Percentiles rank a stretch among this genome's conserved stretches.
Conservation (phyloP, 2,888 invertebrate species). For the Trichopoda pennipes region DNA sequence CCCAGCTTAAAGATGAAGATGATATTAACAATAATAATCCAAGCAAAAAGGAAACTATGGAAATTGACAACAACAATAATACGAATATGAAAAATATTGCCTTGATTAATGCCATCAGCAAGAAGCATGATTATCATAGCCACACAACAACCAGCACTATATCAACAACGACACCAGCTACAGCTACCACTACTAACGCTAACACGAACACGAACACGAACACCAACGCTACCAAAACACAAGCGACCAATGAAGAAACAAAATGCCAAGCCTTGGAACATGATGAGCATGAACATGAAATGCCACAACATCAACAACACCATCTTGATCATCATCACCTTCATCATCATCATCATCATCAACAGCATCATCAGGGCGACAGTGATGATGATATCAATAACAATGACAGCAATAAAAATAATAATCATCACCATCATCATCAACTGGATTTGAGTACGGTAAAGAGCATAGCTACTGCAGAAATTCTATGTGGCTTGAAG, state of each 20-base stretch:
- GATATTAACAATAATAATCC: constrained; percentile 62
- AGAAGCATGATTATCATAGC: constrained; percentile 44
- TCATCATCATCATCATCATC: constrained; percentile 9
- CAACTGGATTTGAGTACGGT: constrained; percentile 72
- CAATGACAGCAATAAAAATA: constrained; percentile 71
- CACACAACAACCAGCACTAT: constrained; percentile 46
- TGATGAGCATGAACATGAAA: constrained; percentile 13
- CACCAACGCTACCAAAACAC: neutral
- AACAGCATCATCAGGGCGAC: constrained; percentile 12
- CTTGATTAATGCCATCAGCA: constrained; percentile 71
- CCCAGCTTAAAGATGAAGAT: constrained; percentile 57
- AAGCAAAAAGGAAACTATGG: constrained; percentile 53
- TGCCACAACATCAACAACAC: constrained; percentile 7
- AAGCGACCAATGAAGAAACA: constrained; percentile 63
- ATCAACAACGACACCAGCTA: neutral
- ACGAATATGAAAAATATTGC: constrained; percentile 71
- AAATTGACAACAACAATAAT: constrained; percentile 70
- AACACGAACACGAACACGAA: no score
- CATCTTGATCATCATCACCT: constrained; percentile 9
- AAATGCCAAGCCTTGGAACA: constrained; percentile 43
- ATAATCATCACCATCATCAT: constrained; percentile 74
- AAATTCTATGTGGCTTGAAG: constrained; percentile 77
- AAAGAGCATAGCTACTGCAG: constrained; percentile 77
- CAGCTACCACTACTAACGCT: neutral
- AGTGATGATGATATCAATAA: constrained; percentile 70